Base-by-base conservation (phyloP, 2,888 invertebrate species). In the Pandemis corylana region DNA sequence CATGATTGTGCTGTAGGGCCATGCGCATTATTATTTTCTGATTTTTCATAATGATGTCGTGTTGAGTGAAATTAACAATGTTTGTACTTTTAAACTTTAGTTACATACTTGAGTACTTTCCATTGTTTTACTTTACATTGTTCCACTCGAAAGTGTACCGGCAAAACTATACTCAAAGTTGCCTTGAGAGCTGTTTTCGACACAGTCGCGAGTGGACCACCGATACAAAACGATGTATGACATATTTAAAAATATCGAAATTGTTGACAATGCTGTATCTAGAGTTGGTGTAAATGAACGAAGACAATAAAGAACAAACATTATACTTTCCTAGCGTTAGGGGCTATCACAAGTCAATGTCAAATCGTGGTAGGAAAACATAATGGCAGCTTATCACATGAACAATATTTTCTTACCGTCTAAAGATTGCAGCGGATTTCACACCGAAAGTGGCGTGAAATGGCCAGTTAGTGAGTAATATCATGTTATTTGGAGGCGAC, bases 401-500 rank as follows among this genome's bases (percentile, higher is more conserved):
- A 78, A 79, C 77, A 82, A 84, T 82, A 83, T 81, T 84, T 82
- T 80, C 80, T 81, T 82, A 80, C 77, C 77, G 77, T 76, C 77
- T 77, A 77, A 78, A 84, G 86, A 87, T 88, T 83, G 86, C 84
- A 71, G 69, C 44, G 63, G 64, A 62, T 72, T 71, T 70, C 71
- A 71, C 68, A 80, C 80, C 79, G 83, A 89, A 87, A 86, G 85
- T 87, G 89, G 93, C 92, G 93, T 92, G 92, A 93, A 93, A 92
- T 92, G 89, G 90, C 89, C 92, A 90, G 93, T 93, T 92, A 93
- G 92, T 91, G 89, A 92, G 90, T 91, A 93, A 92, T 92, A 92
- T 90, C 90, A 89, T 91, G 93, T 93, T 91, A 90, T 93, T 91
- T 90, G 89, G 88, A 86, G 85, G 85, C 86, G 90, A 90, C 88